These are phyloP conservation scores for Catostomus latipinnis DNA, from an alignment of 2,797 vertebrate genomes.

Conservation along the genomic window DNA sequence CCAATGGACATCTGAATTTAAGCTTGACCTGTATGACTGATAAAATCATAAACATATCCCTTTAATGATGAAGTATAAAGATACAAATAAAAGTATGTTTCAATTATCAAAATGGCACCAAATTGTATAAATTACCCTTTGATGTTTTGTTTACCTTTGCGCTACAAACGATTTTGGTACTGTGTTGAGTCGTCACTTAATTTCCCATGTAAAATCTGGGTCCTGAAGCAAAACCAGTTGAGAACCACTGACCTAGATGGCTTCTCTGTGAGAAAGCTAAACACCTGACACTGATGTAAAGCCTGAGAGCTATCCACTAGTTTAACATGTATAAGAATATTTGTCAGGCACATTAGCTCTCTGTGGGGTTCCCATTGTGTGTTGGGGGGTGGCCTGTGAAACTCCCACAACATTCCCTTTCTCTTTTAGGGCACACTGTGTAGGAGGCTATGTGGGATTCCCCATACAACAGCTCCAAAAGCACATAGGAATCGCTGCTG, in stretches of 20 bases:
- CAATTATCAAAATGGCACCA: no score
- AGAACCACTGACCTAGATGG: not conserved
- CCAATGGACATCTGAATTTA: no score
- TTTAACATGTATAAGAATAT: constrained; percentile 75
- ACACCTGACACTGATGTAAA: constrained; percentile 64
- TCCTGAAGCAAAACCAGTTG: not conserved
- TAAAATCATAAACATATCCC: no score
- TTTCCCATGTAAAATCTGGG: no score
- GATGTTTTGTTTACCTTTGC: no score
- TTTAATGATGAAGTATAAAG: no score
- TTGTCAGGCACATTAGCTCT: constrained; percentile 74
- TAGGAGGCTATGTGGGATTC: constrained; percentile 84
- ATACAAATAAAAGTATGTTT: no score
- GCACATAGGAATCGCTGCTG: constrained; percentile 78
- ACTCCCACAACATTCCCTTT: constrained; percentile 17
- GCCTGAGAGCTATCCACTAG: constrained; percentile 58
- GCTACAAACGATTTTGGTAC: no score
- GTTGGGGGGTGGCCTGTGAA: constrained; percentile 22
- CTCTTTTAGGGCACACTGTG: constrained; percentile 84
- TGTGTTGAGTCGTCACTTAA: no score
- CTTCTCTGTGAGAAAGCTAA: constrained; percentile 53
- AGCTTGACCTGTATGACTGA: no score
- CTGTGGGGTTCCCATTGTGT: constrained; percentile 84
- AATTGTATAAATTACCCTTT: no score
- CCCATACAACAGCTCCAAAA: constrained; percentile 80